Base-by-base conservation (phyloP, 2,113 vertebrate species). In the Odobenus rosmarus region DNA sequence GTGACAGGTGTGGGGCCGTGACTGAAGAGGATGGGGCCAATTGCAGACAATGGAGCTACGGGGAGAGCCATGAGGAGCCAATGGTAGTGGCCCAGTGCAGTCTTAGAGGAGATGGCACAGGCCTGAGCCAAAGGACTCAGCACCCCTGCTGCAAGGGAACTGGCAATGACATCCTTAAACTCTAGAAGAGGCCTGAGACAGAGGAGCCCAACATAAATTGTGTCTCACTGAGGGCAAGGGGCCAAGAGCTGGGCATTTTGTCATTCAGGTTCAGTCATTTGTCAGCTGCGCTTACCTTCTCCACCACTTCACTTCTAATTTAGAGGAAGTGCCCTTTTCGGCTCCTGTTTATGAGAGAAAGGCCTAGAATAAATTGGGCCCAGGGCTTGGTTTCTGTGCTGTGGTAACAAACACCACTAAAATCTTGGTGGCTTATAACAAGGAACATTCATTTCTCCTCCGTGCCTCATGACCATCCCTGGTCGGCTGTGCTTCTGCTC, bases 221-320 rank as follows among this genome's bases (percentile, higher is more conserved):
- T 71, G 39, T 84, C 91, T 93, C 79, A 80, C 14, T 21, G 24
- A 77, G 19, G 24, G 61, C 71, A 89, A 79, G 39, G n/a, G n/a
- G 61, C 42, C 61, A 80, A 79, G 23, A 79, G 46, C 79, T 80
- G 46, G 10, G 14, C 71, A 89, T 46, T 53, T 4, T 36, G 23
- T 89, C 61, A 62, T 85, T 71, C 67, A 88, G 59, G 18, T 88
- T 9, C 33, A 76, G 76, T 36, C 57, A 42, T 59, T 42, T 67
- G 39, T 16, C 83, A 64, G n/a, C 59, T 21, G 6, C 59, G 79
- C 76, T 46, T 64, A 74, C 19, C 61, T 84, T 88, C 51, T 69
- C 51, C 18, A 89, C 28, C 55, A 76, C n/a, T 86, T 51, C 59
- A 12, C 88, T 92, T 90, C 62, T 97, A 67, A 71, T 95, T 31